Conservation (phyloP, 2,888 invertebrate species). For the Urechis unicinctus region DNA sequence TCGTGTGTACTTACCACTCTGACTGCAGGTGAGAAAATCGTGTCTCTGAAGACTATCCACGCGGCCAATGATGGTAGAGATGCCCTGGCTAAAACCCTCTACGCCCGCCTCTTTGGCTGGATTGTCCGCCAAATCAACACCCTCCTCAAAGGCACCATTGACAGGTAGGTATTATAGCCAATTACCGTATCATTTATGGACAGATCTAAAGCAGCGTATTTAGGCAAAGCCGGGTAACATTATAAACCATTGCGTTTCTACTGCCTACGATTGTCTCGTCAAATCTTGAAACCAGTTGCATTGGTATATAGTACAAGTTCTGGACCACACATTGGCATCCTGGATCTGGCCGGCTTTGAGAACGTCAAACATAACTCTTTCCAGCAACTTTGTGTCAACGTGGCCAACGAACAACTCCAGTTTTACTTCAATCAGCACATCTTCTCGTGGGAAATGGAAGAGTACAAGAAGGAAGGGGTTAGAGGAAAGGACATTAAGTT, state of each 20-base stretch:
- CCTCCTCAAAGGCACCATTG: slow-evolving; percentile 34
- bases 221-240: too few species aligned
- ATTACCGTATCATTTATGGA: too few species aligned
- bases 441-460: slow-evolving; percentile 38
- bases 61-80: slow-evolving; percentile 77
- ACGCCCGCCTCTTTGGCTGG: slow-evolving; percentile 77
- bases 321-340: slow-evolving; percentile 30
- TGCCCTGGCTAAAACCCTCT: slow-evolving; percentile 73
- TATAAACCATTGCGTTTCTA: too few species aligned
- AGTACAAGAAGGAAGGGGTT: slow-evolving; percentile 40
- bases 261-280: too few species aligned
- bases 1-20: too few species aligned
- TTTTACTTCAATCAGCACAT: slow-evolving; percentile 44
- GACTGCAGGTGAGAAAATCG: slow-evolving; percentile 16
- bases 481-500: slow-evolving; percentile 31
- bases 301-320: slow-evolving; percentile 2
- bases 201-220: too few species aligned
- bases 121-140: slow-evolving; percentile 72
- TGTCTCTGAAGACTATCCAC: slow-evolving; percentile 56
- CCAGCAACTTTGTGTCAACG: slow-evolving; percentile 47
- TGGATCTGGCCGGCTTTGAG: slow-evolving; percentile 48
- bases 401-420: slow-evolving; percentile 48
- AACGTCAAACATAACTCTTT: slow-evolving; percentile 43
- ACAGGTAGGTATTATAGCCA: too few species aligned
- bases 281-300: too few species aligned